Conservation (phyloP, 2,113 vertebrate species). For the Paedocypris sp. region DNA sequence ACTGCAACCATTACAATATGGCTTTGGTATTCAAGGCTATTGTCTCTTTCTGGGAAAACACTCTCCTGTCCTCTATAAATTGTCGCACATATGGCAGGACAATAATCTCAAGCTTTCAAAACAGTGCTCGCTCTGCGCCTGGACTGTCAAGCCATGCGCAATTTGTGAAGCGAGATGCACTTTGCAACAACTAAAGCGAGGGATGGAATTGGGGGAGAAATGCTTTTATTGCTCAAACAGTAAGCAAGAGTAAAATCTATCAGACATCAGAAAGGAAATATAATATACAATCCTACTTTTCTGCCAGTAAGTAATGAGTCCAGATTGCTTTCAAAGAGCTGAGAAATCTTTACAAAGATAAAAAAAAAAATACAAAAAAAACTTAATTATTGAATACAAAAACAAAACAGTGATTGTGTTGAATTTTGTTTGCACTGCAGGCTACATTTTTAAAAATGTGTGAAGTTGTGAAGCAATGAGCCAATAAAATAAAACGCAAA, state of each 20-base stretch:
- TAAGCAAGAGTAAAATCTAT: neutral
- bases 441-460: too few species aligned
- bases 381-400: too few species aligned
- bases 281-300: neutral
- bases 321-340: neutral
- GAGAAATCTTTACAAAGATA: too few species aligned
- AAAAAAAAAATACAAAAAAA: too few species aligned
- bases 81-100: neutral
- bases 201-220: constrained; percentile 11
- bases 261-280: neutral
- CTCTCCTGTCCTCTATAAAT: neutral
- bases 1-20: too few species aligned
- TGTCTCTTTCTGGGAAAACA: neutral
- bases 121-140: neutral
- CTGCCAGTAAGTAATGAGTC: constrained; percentile 6
- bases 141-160: neutral
- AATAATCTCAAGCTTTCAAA: constrained; percentile 21
- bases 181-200: neutral
- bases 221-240: constrained; percentile 10
- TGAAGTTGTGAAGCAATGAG: too few species aligned
- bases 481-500: too few species aligned
- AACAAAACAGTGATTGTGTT: too few species aligned
- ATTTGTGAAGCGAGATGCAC: neutral
- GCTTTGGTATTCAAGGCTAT: neutral
- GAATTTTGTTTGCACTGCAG: too few species aligned